A percentile compares a stretch with the other conserved stretches of the same genome.
These are phyloP conservation scores for Macrotus californicus DNA, from an alignment of 2,113 vertebrate genomes.

Conservation along the genomic window DNA sequence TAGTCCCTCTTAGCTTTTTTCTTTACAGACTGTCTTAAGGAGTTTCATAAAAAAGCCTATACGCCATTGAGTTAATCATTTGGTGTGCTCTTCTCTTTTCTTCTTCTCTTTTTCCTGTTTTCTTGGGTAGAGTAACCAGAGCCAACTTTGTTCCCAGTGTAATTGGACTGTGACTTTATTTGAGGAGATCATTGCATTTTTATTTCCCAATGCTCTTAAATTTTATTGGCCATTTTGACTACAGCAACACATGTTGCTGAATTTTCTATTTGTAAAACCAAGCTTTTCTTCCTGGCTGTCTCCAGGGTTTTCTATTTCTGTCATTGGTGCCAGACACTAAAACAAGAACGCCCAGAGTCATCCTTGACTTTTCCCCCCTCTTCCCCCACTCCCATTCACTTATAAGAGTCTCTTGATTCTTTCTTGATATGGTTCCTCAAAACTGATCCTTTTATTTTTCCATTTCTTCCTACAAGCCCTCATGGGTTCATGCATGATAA, in stretches of 20 bases:
- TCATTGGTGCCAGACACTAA: slow-evolving; percentile 55
- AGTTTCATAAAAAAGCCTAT: background rate
- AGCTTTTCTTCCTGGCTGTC: slow-evolving; percentile 39
- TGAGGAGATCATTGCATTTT: slow-evolving; percentile 47
- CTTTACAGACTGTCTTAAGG: background rate
- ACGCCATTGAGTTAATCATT: background rate
- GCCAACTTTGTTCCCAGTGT: background rate
- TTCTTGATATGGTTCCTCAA: background rate
- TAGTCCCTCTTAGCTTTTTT: background rate
- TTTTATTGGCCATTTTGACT: slow-evolving; percentile 50
- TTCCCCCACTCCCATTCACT: background rate
- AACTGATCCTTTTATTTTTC: background rate
- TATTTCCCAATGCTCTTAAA: background rate
- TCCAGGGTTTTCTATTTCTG: slow-evolving; percentile 63
- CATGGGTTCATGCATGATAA: background rate
- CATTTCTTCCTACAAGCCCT: background rate
- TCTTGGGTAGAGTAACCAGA: background rate
- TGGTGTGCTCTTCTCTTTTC: background rate
- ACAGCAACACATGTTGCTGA: background rate
- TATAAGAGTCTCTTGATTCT: slow-evolving; percentile 3
- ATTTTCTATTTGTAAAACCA: slow-evolving; percentile 62
- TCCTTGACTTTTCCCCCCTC: slow-evolving; percentile 30
- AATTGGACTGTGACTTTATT: slow-evolving; percentile 11
- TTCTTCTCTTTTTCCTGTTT: background rate
- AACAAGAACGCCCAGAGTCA: slow-evolving; percentile 19